Conservation (phyloP, 2,113 vertebrate species). For the Illadopsis cleaveri region DNA sequence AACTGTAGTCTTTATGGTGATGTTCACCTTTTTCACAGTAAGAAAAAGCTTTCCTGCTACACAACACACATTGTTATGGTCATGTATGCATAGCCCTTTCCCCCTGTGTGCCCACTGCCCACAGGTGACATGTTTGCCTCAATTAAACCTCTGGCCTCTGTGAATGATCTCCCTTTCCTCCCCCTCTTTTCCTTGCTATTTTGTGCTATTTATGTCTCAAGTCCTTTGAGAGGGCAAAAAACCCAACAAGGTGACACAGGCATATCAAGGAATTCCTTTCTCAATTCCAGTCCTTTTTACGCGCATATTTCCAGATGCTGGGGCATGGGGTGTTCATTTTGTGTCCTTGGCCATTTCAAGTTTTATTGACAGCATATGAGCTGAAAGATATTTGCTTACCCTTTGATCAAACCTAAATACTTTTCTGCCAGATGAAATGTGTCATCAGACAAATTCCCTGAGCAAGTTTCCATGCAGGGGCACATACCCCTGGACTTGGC, state of each 20-base stretch:
- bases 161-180: neutral
- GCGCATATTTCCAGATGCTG: neutral
- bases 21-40: neutral
- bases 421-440: neutral
- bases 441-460: neutral
- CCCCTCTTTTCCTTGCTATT: neutral
- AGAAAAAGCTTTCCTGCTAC: neutral
- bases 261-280: neutral
- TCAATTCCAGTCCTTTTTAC: neutral
- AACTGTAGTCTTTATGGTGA: neutral
- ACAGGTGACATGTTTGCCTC: rapidly evolving
- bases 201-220: neutral
- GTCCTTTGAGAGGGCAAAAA: neutral
- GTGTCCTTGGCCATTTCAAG: neutral
- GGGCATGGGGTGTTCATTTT: neutral
- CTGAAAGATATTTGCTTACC: constrained; percentile 21
- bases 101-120: rapidly evolving
- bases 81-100: neutral
- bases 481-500: neutral
- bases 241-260: neutral
- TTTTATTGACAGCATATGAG: neutral
- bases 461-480: neutral
- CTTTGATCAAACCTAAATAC: constrained; percentile 33
- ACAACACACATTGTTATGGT: neutral
- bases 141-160: neutral